These are phyloP conservation scores for Melanotaenia boesemani DNA, from an alignment of 2,797 vertebrate genomes.

Conservation along the genomic window DNA sequence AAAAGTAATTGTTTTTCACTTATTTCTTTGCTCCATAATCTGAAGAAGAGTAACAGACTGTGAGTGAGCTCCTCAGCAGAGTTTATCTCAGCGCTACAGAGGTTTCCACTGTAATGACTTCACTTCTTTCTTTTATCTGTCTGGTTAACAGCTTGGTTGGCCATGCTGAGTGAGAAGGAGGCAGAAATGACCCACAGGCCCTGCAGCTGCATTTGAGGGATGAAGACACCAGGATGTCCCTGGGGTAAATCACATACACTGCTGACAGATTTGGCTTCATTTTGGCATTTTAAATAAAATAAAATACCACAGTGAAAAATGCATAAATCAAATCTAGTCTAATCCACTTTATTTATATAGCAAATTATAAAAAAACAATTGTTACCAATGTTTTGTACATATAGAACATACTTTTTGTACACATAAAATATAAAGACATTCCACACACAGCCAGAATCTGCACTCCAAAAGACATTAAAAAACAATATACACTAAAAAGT, in stretches of 20 bases:
- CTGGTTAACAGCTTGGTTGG: slow-evolving; percentile 8
- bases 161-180: slow-evolving; percentile 7
- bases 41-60: slow-evolving; percentile 11
- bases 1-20: slow-evolving; percentile 40
- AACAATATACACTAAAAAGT: no score
- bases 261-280: not conserved
- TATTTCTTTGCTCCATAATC: slow-evolving; percentile 19
- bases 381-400: no score
- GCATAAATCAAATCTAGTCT: not conserved
- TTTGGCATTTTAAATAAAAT: not conserved
- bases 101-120: slow-evolving; percentile 39
- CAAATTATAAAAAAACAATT: no score
- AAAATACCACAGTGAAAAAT: not conserved
- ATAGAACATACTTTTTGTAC: no score
- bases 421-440: no score
- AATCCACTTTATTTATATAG: no score
- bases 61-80: slow-evolving; percentile 1
- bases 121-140: slow-evolving; percentile 19
- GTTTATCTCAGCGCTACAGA: slow-evolving; percentile 65
- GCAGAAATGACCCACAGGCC: not conserved
- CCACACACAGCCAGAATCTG: no score
- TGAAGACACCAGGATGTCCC: slow-evolving; percentile 14
- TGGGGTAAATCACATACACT: slow-evolving; percentile 11
- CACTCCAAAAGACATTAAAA: no score
- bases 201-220: not conserved